These are phyloP conservation scores for Hafferia zeledoni DNA, from an alignment of 2,797 vertebrate species.

Conservation along the genomic window DNA sequence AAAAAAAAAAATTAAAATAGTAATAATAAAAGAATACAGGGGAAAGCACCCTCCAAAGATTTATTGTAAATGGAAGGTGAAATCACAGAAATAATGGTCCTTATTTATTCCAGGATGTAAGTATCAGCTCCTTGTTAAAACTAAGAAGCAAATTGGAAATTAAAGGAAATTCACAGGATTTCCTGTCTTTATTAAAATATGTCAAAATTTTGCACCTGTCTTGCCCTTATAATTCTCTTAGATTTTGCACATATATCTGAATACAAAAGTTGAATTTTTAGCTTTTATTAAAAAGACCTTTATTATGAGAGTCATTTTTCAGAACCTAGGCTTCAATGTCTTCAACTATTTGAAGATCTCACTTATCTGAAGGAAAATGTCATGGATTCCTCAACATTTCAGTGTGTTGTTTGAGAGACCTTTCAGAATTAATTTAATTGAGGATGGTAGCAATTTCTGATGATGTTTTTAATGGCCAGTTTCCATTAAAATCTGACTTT, in stretches of 20 bases:
- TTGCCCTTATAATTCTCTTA: background rate
- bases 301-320: background rate
- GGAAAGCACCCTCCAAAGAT: background rate
- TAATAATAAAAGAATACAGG: background rate
- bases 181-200: background rate
- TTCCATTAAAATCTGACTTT: background rate
- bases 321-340: background rate
- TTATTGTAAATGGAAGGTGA: background rate
- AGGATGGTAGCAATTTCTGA: background rate
- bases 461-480: background rate
- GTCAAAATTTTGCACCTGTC: background rate
- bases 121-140: background rate
- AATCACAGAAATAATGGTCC: background rate
- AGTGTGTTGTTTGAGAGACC: background rate
- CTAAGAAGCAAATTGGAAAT: background rate
- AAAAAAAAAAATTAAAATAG: background rate
- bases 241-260: background rate
- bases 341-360: background rate
- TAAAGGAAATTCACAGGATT: background rate
- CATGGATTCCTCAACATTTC: background rate
- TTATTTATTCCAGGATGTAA: background rate
- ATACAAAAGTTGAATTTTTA: background rate
- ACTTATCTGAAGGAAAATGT: background rate
- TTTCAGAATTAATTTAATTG: background rate
- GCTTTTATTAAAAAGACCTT: background rate